Conservation (phyloP, 1,140 invertebrate genomes). For the Hermatobates lingyangjiaoensis region DNA sequence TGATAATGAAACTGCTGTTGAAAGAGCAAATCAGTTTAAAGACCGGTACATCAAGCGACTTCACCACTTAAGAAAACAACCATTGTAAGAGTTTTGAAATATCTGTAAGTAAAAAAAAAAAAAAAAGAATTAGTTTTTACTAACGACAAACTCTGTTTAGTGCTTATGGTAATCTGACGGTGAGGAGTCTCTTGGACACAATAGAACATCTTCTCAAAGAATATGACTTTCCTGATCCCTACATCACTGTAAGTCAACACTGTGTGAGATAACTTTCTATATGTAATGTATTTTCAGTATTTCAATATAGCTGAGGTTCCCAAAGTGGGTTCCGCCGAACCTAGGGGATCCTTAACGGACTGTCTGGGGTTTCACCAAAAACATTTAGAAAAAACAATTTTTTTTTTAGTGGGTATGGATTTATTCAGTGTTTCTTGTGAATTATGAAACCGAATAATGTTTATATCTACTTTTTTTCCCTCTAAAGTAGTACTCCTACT, state of each 20-base stretch:
- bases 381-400: too few species aligned
- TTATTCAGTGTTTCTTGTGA: too few species aligned
- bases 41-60: slow-evolving; percentile 66
- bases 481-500: too few species aligned
- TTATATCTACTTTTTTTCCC: too few species aligned
- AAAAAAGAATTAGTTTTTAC: not conserved
- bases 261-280: not conserved
- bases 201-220: slow-evolving; percentile 79
- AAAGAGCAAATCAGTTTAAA: slow-evolving; percentile 62
- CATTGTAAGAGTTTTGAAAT: slow-evolving; percentile 42
- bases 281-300: too few species aligned
- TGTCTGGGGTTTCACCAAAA: too few species aligned
- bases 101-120: not conserved
- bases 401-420: too few species aligned
- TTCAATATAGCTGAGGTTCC: too few species aligned
- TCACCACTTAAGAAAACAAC: slow-evolving; percentile 55
- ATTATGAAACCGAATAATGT: too few species aligned
- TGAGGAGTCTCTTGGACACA: slow-evolving; percentile 73
- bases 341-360: too few species aligned
- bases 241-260: slow-evolving; percentile 28
- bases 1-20: slow-evolving; percentile 47
- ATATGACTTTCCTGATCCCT: slow-evolving; percentile 84
- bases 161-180: slow-evolving; percentile 69
- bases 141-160: slow-evolving; percentile 24
- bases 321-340: too few species aligned